Base-by-base conservation (phyloP, 2,797 vertebrate genomes). In the Schizothorax lantsangensis region DNA sequence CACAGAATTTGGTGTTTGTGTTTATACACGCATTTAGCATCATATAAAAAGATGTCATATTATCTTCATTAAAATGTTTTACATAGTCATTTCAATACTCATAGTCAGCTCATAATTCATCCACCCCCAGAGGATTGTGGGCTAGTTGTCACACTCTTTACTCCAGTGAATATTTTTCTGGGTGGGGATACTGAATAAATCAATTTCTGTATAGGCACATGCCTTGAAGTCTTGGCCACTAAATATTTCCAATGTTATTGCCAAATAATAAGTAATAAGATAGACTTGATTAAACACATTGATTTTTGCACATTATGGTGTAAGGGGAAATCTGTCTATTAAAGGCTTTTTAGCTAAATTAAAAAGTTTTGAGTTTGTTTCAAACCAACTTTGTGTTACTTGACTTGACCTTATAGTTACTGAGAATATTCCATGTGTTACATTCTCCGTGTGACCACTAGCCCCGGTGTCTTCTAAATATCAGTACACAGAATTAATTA, bases 51-150 rank as follows among this genome's bases (percentile, higher is more conserved):
- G 2, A 74, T 54, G 45, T 15, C 33, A 54, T 54, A 71, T 71
- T 71, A 72, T 45, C 21, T 49, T 66, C 66, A 33, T 59, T 74
- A 21, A 30, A 73, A 33, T n/a, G 40, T 74, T 47, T 73, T 45
- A 64, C 12, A 0, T 8, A 57, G 38, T 11, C 14, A 21, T 21
- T 38, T 72, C 23, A 82, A 1, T 69, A 26, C 45, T 38, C 9
- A 4, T 19, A 47, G 64, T 79, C 36, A 26, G 77, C 40, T 36
- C 49, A 12, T 73, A 47, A 45, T 47, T 74, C 17, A 74, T 17
- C 40, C 43, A 47, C n/a, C 54, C 26, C 94, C 93, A 88, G 87
- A 90, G 90, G 68, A 79, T 19, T 86, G 1, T 40, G 36, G 68
- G 66, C 57, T 87, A 80, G 1, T 69, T 33, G 74, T 82, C 23